Evolutionary conservation across 2,888 invertebrate species (phyloP), one percentile per base, ranked within the genome.

Genomic region (Tenthredo scrophulariae): DNA sequence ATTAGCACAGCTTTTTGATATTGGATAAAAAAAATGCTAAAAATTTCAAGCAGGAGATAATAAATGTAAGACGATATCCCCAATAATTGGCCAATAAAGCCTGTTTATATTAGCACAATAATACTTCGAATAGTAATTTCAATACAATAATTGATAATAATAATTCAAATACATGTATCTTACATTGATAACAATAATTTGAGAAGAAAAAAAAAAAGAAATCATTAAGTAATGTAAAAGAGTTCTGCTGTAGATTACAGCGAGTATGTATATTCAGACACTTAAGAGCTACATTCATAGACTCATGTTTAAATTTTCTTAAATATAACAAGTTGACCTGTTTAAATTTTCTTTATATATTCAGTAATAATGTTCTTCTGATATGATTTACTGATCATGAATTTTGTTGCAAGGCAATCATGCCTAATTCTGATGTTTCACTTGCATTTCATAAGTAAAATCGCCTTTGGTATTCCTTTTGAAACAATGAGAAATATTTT

Each of bases 61-160:
- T 77, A 70, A 83, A 67, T 65, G 37, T 58, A 43, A 65, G 15
- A 29, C 26, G 2, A 62, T 65, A 74, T 74, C 50, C 85, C 85
- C 84, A 86, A 82, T 85, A 75, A 84, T 82, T 86, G 90, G 89
- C 90, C 90, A 90, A 91, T 91, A 91, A 88, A 91, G 89, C 89
- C 89, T 86, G 88, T 90, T 91, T 89, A 90, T 90, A 90, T 90
- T 90, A 89, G 91, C 89, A 91, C 89, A 91, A 90, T 91, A 91
- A 91, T 91, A 91, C 88, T 90, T 90, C 87, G 88, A 89, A 91
- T 90, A 89, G 87, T 89, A 88, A 89, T 88, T 89, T 90, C 86
- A 90, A 89, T 90, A 90, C 89, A 91, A 88, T 90, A 89, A 89
- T 90, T 86, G 87, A 88, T 88, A 87, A 87, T 89, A 88, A 90